Percentiles rank a stretch among this genome's conserved stretches.
phyloP scores from a whole-genome alignment of 2,888 invertebrate species.

The Stenichneumon culpator region DNA sequence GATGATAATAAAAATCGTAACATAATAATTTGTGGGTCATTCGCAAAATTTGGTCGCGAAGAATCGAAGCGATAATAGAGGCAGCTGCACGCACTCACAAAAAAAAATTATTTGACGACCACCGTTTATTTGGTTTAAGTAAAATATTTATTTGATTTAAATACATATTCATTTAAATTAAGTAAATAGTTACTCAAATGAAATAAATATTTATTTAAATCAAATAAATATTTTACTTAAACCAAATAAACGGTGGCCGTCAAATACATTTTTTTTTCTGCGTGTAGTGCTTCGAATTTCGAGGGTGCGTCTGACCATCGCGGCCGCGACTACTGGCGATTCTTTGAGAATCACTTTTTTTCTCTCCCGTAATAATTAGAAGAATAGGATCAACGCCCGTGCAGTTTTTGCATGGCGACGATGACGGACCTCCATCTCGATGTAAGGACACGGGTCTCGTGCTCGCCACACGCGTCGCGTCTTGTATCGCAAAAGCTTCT shows the following conservation, averaged over 20 bases:
- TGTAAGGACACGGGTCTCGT: constrained; percentile 17
- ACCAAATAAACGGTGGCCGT: too few relatives aligned
- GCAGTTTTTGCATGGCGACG: background rate
- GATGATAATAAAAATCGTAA: background rate
- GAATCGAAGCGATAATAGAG: background rate
- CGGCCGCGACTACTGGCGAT: constrained; percentile 31
- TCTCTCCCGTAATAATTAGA: background rate
- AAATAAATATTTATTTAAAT: too few relatives aligned
- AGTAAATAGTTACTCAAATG: too few relatives aligned
- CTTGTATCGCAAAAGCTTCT: constrained; percentile 26
- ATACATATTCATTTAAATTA: too few relatives aligned
- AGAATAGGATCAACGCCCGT: background rate
- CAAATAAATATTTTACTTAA: too few relatives aligned
- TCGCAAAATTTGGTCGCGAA: background rate
- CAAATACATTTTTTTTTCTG: too few relatives aligned
- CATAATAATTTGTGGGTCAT: background rate
- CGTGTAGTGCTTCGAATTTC: background rate
- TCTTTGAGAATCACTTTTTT: background rate
- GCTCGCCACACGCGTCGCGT: constrained; percentile 30
- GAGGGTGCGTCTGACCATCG: constrained; percentile 34
- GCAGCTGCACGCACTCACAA: too few relatives aligned
- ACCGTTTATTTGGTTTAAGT: too few relatives aligned
- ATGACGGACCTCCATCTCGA: background rate
- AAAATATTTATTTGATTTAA: too few relatives aligned
- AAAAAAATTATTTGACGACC: too few relatives aligned